Percentiles rank a stretch among this genome's conserved stretches.
Conservation (phyloP, 2,888 invertebrate species). For the Melipona bicolor region DNA sequence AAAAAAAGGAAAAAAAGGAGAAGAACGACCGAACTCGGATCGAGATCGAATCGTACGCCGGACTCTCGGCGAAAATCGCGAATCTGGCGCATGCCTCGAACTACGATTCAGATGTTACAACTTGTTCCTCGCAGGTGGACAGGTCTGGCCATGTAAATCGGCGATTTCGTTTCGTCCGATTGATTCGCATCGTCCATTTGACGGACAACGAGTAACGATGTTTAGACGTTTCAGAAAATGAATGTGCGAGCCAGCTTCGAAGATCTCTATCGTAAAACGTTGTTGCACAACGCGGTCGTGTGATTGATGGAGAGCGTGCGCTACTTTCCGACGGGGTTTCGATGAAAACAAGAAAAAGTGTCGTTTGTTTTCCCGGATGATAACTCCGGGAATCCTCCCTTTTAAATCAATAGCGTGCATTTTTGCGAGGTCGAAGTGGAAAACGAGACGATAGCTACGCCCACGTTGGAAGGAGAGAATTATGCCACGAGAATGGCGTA, state of each 20-base stretch:
- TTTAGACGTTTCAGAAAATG: neutral
- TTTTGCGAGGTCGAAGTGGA: neutral
- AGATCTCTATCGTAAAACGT: constrained; percentile 35
- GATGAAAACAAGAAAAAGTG: constrained; percentile 3
- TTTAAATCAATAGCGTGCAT: neutral
- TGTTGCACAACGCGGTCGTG: constrained; percentile 22
- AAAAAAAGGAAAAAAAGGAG: neutral
- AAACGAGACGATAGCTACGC: constrained; percentile 2
- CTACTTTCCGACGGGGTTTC: constrained; percentile 20
- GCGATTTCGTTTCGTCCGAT: neutral
- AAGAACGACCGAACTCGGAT: neutral
- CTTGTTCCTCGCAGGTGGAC: neutral
- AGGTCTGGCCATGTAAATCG: neutral
- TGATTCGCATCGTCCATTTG: neutral
- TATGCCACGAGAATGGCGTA: too few species aligned
- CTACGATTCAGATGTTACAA: neutral
- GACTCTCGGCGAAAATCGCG: neutral
- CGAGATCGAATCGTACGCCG: neutral
- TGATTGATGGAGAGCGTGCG: constrained; percentile 33
- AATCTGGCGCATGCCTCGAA: neutral
- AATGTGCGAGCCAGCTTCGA: neutral
- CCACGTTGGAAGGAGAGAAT: neutral
- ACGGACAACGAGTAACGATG: constrained; percentile 6
- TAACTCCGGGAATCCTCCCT: neutral
- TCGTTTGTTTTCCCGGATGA: constrained; percentile 8